Evolutionary conservation across 1,140 invertebrate species (phyloP), one percentile per base, ranked within the genome.

Genomic region (Camponotus floridanus): DNA sequence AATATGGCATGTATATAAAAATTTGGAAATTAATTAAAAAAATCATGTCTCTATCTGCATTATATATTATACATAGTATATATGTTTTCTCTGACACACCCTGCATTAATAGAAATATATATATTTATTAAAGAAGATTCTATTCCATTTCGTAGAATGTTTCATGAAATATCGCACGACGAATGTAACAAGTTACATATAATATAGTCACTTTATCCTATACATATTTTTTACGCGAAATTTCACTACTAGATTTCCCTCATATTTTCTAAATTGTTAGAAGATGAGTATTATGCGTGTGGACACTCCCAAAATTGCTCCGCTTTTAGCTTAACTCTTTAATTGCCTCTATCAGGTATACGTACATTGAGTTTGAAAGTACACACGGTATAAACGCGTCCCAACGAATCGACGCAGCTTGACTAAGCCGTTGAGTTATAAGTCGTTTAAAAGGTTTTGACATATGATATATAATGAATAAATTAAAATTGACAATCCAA

Each of bases 111-210:
- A 83, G 68, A 74, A 83, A 83, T 83, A 71, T 73, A 39, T 81
- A 73, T 61, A 81, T 83, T 83, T 83, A 61, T 62, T 70, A 57
- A 70, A 80, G 64, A 48, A 45, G 67, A 67, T 4, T 78, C 4
- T 70, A 73, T 51, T 65, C 2, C 18, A 48, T 33, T 11, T 87
- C 71, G 39, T 42, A 31, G 36, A 78, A 26, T 64, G 61, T 57
- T 65, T 39, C 51, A 5, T 13, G 21, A 11, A 48, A 88, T 76
- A 85, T 88, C 80, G 86, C 74, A 86, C 31, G 31, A 51, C 31
- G 39, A 71, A 83, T 74, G 68, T 79, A 90, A 89, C 73, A 86
- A 86, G 51, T 88, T 61, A 83, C 79, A 83, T 83, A 74, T 74
- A 83, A 73, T 61, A 83, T 73, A 83, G 55, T 83, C 39, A 61